Base-by-base conservation (phyloP, 2,113 vertebrate species). In the Labrus mixtus region DNA sequence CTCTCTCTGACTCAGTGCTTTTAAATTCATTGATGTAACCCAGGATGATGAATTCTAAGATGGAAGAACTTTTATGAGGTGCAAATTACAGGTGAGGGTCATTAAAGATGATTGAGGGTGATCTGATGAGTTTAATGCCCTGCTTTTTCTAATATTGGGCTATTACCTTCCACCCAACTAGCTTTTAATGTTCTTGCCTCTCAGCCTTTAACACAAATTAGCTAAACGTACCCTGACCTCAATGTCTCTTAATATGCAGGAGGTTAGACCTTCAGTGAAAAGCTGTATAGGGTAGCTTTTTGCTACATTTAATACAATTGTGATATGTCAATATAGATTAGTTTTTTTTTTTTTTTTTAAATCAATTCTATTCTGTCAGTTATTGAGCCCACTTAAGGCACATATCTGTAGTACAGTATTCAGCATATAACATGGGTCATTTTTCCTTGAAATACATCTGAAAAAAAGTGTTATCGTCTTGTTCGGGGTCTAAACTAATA, bases 61-160 rank as follows among this genome's bases (percentile, higher is more conserved):
- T 48, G 53, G 23, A 68, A n/a, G 78, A 81, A 84, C 64, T 71
- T 89, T 86, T 84, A 87, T 89, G 75, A 87, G 70, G 80, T 80
- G 62, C 17, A 74, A 68, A 82, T 90, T 85, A 59, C 48, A 75
- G 68, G 80, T 89, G 70, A 81, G 71, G 66, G 73, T 84, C 63
- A 84, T 87, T 86, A 81, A 17, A 82, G 45, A 84, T 84, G 76
- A 87, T 79, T 81, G 61, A 80, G 71, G 61, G 64, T 57, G 70
- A 84, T 76, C 68, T 84, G 84, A 87, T 84, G 68, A 84, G 43
- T 84, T 86, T 86, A 76, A 85, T 84, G 51, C 51, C 54, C 79
- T 87, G 78, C 81, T 81, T 82, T 89, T 76, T 82, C 69, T 82
- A 81, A 86, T 87, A 86, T 86, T 81, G 76, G 76, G 41, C 75